Base-by-base conservation (phyloP, 2,797 vertebrate genomes). In the Schizopygopsis malacanthus region DNA sequence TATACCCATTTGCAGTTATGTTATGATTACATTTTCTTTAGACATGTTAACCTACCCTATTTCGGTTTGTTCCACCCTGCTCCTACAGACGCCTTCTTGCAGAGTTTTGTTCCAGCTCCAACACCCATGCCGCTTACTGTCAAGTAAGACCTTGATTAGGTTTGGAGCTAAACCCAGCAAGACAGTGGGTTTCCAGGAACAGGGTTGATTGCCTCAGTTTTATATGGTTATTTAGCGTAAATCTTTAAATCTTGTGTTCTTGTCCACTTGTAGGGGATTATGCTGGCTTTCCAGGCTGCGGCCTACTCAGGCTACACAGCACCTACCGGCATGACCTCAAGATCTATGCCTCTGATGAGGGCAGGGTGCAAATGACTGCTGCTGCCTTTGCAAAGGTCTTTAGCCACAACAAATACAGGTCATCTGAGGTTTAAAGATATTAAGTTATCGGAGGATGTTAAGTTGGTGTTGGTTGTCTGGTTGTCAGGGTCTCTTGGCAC, bases 321-420 rank as follows among this genome's bases (percentile, higher is more conserved):
- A 99, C 98, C 22, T 99, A 99, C 87, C 96, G 98, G 22, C 98
- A 99, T 0, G 98, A 99, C 92, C 97, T 99, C 89, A 99, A 99
- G 95, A 99, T 99, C 89, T 99, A 99, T 0, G 98, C 98, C 2
- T 99, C 98, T 0, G 98, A 99, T 0, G 98, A 99, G 90, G 98
- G 98, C 77, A 93, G 98, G 22, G 98, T 99, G 43, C 98, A 99
- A 94, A 99, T 99, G 98, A 99, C 98, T 0, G 98, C 98, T 3
- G 98, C 98, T 33, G 98, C 98, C 56, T 99, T 99, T 89, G 98
- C 98, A 75, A 99, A 99, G 97, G 98, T 99, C 85, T n/a, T 15
- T 47, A 0, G 45, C 18, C 54, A 43, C 69, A 70, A 11, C 67
- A 72, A 70, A 79, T 59, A 50, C 20, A 79, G 67, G 39, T n/a